Evolutionary conservation across 2,888 invertebrate genomes (phyloP).

Genomic region (Eupithecia subumbrata): DNA sequence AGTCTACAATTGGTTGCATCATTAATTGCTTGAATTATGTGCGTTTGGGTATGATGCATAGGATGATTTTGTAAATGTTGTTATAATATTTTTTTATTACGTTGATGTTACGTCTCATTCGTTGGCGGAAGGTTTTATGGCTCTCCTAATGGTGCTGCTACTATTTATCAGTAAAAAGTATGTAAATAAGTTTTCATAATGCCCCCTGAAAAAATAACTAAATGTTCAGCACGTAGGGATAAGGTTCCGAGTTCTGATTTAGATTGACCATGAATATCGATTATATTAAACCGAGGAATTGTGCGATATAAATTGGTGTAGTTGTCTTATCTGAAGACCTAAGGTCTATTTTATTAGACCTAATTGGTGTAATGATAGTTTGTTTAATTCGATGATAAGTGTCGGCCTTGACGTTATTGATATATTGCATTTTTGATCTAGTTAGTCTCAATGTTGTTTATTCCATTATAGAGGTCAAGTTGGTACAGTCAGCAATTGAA

Average conservation of each 20-base stretch:
- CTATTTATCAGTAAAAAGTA: neutral
- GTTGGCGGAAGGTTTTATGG: neutral
- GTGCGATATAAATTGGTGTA: conserved; percentile 17
- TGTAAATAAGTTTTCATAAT: neutral
- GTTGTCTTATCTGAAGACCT: conserved; percentile 18
- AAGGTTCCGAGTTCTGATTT: neutral
- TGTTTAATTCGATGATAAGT: conserved; percentile 22
- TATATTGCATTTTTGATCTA: conserved; percentile 5
- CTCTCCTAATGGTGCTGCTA: neutral
- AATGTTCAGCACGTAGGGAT: too few species aligned
- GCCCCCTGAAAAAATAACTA: too few species aligned
- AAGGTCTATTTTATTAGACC: conserved; percentile 18
- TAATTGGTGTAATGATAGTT: conserved; percentile 23
- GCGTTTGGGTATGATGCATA: neutral
- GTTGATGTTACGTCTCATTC: neutral
- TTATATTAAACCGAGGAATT: neutral
- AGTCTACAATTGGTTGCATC: neutral
- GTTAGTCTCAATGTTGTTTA: neutral
- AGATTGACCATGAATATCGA: neutral
- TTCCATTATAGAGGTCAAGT: neutral
- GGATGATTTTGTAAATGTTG: neutral
- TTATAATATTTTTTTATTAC: neutral
- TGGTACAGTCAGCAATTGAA: neutral
- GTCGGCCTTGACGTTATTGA: conserved; percentile 16
- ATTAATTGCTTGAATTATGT: neutral